Conservation (phyloP, 2,113 vertebrate genomes). For the Lepus americanus region DNA sequence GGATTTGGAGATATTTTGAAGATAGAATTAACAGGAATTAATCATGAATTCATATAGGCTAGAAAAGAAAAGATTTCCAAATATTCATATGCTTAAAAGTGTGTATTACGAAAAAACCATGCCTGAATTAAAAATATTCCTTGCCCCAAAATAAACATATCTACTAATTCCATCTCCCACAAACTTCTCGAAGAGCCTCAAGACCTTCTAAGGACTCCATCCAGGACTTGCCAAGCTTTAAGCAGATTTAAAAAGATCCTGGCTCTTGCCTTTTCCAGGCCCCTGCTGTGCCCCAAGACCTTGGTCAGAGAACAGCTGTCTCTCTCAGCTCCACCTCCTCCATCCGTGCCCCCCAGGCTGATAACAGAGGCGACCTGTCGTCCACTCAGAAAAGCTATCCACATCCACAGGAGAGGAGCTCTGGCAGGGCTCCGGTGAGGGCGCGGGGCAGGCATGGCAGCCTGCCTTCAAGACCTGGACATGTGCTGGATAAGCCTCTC, state of each 20-base stretch:
- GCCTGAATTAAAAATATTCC: no score
- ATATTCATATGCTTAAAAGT: no score
- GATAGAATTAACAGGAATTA: no score
- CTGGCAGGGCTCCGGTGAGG: no score
- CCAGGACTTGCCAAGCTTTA: neutral
- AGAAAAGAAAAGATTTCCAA: no score
- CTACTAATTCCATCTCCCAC: no score
- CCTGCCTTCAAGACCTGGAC: neutral
- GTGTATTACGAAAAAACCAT: no score
- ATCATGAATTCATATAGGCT: no score
- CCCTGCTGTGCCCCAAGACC: neutral
- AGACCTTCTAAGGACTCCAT: neutral
- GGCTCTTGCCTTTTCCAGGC: neutral
- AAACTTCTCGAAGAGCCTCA: no score
- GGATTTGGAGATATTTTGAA: no score
- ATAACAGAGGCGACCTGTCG: neutral
- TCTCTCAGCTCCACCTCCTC: neutral
- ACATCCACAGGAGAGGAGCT: neutral
- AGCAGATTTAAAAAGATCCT: neutral
- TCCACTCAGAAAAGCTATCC: neutral
- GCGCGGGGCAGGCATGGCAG: no score
- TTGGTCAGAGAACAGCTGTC: neutral
- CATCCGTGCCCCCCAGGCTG: neutral
- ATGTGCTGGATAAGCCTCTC: neutral
- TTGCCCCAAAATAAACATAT: no score